A percentile compares a stretch with the other conserved stretches of the same genome.
Conservation (phyloP, 1,140 invertebrate genomes). For the Atopsyche davidsoni region DNA sequence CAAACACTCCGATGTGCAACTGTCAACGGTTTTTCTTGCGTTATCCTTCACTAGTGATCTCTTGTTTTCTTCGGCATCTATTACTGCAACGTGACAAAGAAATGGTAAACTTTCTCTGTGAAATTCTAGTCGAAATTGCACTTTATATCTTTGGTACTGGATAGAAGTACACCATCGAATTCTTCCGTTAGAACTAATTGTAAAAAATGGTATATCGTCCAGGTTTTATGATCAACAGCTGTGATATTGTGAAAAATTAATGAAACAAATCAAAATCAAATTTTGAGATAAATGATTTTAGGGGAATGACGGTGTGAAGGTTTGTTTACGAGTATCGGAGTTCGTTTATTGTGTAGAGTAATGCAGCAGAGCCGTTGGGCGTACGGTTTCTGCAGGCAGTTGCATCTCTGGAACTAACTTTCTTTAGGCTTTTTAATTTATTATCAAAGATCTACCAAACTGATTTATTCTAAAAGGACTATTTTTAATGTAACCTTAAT, state of each 20-base stretch:
- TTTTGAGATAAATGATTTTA: conserved; percentile 27
- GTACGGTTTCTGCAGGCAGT: too few species aligned
- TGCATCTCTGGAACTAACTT: too few species aligned
- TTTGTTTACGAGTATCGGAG: conserved; percentile 3
- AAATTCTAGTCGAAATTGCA: conserved; percentile 30
- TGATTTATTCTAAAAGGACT: too few species aligned
- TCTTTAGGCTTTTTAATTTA: too few species aligned
- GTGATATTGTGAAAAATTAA: conserved; percentile 31
- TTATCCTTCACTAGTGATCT: conserved; percentile 17
- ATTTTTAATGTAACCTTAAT: too few species aligned
- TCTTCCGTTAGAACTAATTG: conserved; percentile 26
- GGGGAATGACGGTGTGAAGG: conserved; percentile 9
- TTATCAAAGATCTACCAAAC: too few species aligned
- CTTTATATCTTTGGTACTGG: conserved; percentile 13
- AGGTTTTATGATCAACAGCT: conserved; percentile 30
- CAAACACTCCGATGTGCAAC: too few species aligned
- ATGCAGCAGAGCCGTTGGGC: too few species aligned
- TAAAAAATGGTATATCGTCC: conserved; percentile 29
- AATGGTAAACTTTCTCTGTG: conserved; percentile 16
- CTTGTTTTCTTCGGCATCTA: conserved; percentile 1
- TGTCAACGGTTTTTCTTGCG: too few species aligned
- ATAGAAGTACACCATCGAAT: conserved; percentile 14
- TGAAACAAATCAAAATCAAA: conserved; percentile 30
- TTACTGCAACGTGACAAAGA: background rate
- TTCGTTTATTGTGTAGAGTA: background rate